Base-by-base conservation (phyloP, 2,888 invertebrate genomes). In the Dasysyrphus albostriatus region DNA sequence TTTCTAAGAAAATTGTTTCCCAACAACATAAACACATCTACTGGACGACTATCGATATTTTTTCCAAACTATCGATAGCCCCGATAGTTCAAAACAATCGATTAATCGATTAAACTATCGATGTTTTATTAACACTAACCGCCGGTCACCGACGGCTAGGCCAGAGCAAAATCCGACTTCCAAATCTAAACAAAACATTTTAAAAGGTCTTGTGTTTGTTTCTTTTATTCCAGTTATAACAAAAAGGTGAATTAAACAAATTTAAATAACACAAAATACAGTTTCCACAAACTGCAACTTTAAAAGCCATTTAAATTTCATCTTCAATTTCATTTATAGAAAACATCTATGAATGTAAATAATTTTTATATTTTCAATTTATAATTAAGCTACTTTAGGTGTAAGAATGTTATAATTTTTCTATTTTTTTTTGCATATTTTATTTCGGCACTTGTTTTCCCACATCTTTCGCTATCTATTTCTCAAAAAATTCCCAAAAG, bases 391-490 rank as follows among this genome's bases (percentile, higher is more conserved):
- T 39, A 24, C 12, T 39, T 67, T 9, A 19, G 19, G 51, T 39
- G 19, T 10, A 29, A 69, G 69, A 29, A 39, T 37, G 1, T 54
- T 54, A 39, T 69, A 54, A 54, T 49, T 69, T 54, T 34, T 67
- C 39, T 47, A 69, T 69, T 54, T 69, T 39, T n/a, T 69, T 69
- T 54, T 69, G 37, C 16, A 54, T 69, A 69, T 69, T 65, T 65
- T 69, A 10, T 54, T 34, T 54, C 51, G 69, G 54, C 42, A 24
- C 24, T 54, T 69, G 69, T 69, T 69, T 54, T 69, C 54, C 69
- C 54, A 54, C 69, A 69, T 69, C 69, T 54, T 69, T 69, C 69
- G 69, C 69, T 54, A 24, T 51, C 51, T 67, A 51, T 69, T 32
- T 65, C 10, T 42, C 10, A 39, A 5, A 54, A 10, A 37, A 34